phyloP scores from a whole-genome alignment of 2,113 vertebrate species.

The Tonatia bakeri region DNA sequence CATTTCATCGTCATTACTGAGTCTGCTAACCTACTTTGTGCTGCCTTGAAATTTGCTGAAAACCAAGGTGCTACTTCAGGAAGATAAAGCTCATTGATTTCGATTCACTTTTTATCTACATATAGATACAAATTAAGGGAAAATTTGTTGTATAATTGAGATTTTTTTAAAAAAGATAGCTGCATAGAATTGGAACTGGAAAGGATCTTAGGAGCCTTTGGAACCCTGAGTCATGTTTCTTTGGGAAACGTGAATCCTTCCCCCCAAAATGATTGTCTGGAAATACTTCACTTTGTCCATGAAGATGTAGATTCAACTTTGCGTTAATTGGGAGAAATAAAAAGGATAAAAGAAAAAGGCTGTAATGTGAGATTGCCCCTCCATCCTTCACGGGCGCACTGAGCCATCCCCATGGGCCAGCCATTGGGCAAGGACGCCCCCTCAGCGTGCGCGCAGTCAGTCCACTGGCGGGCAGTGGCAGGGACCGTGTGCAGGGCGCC shows the following conservation, averaged over 20 bases:
- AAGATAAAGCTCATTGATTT: slow-evolving; percentile 50
- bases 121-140: not conserved
- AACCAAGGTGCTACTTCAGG: slow-evolving; percentile 48
- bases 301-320: not conserved
- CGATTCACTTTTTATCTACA: slow-evolving; percentile 1
- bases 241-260: not conserved
- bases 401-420: not conserved
- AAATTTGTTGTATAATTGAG: slow-evolving; percentile 4
- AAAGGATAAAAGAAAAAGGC: not conserved
- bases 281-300: not conserved
- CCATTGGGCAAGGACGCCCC: not conserved
- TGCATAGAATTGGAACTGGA: not conserved
- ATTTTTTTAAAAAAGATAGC: not conserved
- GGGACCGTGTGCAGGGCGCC: not conserved
- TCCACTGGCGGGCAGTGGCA: not conserved
- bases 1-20: slow-evolving; percentile 55
- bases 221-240: not conserved
- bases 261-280: not conserved
- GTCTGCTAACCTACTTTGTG: slow-evolving; percentile 48
- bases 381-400: not conserved
- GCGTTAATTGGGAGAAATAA: not conserved
- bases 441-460: not conserved
- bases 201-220: not conserved
- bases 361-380: not conserved
- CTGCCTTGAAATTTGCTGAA: slow-evolving; percentile 16